Conservation (phyloP, 2,797 vertebrate species). For the Oreonectes daqikongensis region DNA sequence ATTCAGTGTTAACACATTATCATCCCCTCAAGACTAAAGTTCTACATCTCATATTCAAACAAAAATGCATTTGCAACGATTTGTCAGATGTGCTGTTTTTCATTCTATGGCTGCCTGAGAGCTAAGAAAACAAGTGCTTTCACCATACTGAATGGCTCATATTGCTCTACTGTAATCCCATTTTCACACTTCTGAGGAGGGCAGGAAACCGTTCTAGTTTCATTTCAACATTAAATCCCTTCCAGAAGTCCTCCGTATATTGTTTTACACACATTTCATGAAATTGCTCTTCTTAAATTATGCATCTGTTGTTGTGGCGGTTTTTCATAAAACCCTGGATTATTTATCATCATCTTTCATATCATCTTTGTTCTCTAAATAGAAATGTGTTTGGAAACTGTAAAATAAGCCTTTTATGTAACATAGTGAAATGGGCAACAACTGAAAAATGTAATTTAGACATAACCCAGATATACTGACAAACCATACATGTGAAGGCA, state of each 20-base stretch:
- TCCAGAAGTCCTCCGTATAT: background rate
- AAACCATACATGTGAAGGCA: slow-evolving; percentile 30
- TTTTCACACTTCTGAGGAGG: slow-evolving; percentile 56
- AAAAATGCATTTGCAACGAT: slow-evolving; percentile 37
- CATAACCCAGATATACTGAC: slow-evolving; percentile 50
- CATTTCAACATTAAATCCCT: slow-evolving; percentile 28
- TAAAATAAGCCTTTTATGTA: slow-evolving; percentile 27
- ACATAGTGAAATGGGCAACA: slow-evolving; percentile 14
- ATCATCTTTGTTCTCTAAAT: slow-evolving; percentile 12
- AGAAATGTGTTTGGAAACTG: slow-evolving; percentile 8
- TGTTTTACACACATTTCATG: slow-evolving; percentile 28
- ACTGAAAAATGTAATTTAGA: slow-evolving; percentile 24
- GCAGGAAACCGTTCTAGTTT: slow-evolving; percentile 46
- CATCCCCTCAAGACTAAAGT: slow-evolving; percentile 39
- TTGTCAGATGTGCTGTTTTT: slow-evolving; percentile 51
- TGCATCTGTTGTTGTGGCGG: background rate
- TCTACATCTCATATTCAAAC: slow-evolving; percentile 32
- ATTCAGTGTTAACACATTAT: slow-evolving; percentile 23
- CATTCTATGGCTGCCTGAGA: slow-evolving; percentile 37
- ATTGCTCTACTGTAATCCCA: slow-evolving; percentile 56
- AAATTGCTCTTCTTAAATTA: slow-evolving; percentile 28
- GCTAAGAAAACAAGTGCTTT: slow-evolving; percentile 49
- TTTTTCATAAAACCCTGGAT: background rate
- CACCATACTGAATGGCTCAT: slow-evolving; percentile 51
- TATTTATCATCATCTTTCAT: slow-evolving; percentile 12